A percentile compares a stretch with the other conserved stretches of the same genome.
Conservation (phyloP, 64 coral and sea anemone genomes). For the Platygyra sinensis region DNA sequence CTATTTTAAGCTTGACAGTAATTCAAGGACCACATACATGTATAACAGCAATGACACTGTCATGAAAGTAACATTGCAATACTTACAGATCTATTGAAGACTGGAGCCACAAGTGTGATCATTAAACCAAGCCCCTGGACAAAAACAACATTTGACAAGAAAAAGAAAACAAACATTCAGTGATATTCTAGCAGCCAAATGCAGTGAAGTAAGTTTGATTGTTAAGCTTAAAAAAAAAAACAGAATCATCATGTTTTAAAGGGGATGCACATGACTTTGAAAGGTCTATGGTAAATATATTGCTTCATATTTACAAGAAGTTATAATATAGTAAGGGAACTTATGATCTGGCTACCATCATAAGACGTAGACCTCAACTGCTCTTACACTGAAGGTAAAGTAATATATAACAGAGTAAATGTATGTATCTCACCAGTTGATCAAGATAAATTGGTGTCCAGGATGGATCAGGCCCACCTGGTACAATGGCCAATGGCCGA, state of each 20-base stretch:
- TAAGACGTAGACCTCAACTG: no score
- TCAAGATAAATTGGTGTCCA: slow-evolving; percentile 76
- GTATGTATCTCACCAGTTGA: slow-evolving; percentile 33
- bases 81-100: slow-evolving; percentile 38
- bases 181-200: neutral
- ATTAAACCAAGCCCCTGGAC: slow-evolving; percentile 64
- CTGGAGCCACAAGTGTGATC: slow-evolving; percentile 58
- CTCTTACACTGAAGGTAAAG: no score
- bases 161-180: neutral
- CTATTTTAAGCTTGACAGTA: no score
- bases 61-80: neutral
- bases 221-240: no score
- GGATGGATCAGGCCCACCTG: slow-evolving; percentile 30
- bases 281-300: no score
- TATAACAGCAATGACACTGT: neutral
- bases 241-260: no score
- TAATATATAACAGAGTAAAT: neutral
- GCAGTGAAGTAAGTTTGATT: neutral
- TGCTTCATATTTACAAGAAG: no score
- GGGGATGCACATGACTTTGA: no score
- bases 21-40: no score
- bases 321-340: no score
- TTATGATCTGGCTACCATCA: no score
- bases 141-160: neutral
- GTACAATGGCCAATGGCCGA: slow-evolving; percentile 41